These are phyloP conservation scores for Cheiracanthium punctorium DNA, from an alignment of 2,888 invertebrate species.

Conservation along the genomic window DNA sequence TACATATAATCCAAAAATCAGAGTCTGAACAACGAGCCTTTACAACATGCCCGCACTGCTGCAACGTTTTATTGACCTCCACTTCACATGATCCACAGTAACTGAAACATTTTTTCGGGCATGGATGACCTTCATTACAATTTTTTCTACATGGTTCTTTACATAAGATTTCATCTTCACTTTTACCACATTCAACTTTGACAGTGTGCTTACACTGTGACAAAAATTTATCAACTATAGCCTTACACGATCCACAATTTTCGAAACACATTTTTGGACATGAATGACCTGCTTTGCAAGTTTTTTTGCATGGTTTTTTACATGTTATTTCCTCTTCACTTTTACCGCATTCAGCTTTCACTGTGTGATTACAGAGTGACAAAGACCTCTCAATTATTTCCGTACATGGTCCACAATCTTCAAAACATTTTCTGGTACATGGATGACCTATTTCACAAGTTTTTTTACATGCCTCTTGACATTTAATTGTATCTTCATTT, in stretches of 20 bases:
- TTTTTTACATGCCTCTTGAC: conserved; percentile 71
- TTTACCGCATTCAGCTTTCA: conserved; percentile 54
- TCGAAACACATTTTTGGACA: conserved; percentile 56
- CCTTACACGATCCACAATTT: conserved; percentile 45
- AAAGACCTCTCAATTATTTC: conserved; percentile 42
- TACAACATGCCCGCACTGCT: neutral
- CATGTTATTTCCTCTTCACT: conserved; percentile 70
- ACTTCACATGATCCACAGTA: conserved; percentile 8
- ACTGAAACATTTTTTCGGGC: conserved; percentile 30
- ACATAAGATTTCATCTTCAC: neutral
- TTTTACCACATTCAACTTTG: conserved; percentile 47
- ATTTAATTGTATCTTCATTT: conserved; percentile 56
- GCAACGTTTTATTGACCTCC: too few species aligned
- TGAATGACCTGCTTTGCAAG: conserved; percentile 25
- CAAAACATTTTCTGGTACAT: conserved; percentile 51
- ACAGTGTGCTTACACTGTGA: conserved; percentile 68
- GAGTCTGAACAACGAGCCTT: too few species aligned
- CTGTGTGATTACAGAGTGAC: conserved; percentile 68
- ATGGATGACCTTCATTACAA: neutral
- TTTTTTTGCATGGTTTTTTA: conserved; percentile 64
- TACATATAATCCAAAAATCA: neutral
- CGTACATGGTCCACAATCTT: conserved; percentile 51
- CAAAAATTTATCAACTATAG: conserved; percentile 38
- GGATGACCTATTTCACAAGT: conserved; percentile 33
- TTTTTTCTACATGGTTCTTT: neutral